These are phyloP conservation scores for Kradibia gibbosae DNA, from an alignment of 1,140 invertebrate species.

Conservation along the genomic window DNA sequence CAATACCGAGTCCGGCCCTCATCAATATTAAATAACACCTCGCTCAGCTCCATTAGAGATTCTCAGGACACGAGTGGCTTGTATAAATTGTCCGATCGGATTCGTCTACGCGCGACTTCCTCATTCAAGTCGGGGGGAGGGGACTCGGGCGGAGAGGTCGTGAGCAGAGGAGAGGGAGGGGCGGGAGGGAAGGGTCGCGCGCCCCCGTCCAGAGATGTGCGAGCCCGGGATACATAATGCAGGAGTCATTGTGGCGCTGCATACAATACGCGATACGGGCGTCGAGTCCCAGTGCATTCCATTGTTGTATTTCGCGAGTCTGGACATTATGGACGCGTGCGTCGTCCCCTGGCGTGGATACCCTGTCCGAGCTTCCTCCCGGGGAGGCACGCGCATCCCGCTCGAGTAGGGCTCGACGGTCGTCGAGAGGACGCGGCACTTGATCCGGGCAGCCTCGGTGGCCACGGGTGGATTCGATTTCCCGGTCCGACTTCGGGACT, in stretches of 20 bases:
- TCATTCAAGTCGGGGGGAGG: slow-evolving; percentile 33
- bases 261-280: slow-evolving; percentile 61
- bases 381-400: background rate
- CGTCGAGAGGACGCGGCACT: background rate
- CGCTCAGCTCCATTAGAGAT: slow-evolving; percentile 38
- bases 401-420: background rate
- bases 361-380: background rate
- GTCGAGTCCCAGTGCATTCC: slow-evolving; percentile 59
- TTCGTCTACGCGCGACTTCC: slow-evolving; percentile 28
- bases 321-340: background rate
- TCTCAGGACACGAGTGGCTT: slow-evolving; percentile 33
- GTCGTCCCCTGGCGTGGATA: background rate
- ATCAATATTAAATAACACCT: slow-evolving; percentile 38
- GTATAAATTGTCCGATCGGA: slow-evolving; percentile 39
- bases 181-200: too few species aligned
- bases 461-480: background rate
- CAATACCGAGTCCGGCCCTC: background rate
- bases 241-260: slow-evolving; percentile 66
- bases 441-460: background rate
- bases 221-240: slow-evolving; percentile 68
- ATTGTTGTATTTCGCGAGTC: slow-evolving; percentile 65
- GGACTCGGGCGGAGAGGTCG: slow-evolving; percentile 44
- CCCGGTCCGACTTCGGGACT: background rate
- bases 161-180: too few species aligned
- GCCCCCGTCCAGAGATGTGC: background rate